Evolutionary conservation across 2,113 vertebrate genomes (phyloP).

Genomic region (Megaleporinus macrocephalus): DNA sequence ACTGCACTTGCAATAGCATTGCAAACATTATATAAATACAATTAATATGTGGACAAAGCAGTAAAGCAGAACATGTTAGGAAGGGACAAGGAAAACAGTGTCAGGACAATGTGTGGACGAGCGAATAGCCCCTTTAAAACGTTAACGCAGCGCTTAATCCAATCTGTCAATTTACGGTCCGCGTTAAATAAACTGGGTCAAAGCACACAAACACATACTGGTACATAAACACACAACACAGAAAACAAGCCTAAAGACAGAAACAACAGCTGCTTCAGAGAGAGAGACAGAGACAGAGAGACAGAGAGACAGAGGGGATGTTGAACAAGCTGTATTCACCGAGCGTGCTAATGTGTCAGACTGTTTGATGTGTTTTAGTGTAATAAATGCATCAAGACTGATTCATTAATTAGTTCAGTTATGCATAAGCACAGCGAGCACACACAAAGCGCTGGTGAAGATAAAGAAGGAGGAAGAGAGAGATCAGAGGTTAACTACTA

Average conservation of each 20-base stretch:
- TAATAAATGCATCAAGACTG: no score
- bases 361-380: neutral
- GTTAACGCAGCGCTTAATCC: constrained; percentile 12
- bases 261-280: neutral
- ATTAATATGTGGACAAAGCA: no score
- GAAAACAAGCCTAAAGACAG: neutral
- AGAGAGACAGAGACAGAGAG: constrained; percentile 5
- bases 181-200: constrained; percentile 40
- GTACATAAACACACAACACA: constrained; percentile 1
- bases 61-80: no score
- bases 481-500: no score
- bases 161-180: constrained; percentile 29
- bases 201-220: constrained; percentile 30
- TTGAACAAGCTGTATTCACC: no score
- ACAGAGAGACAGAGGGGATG: neutral
- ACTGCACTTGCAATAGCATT: no score
- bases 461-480: no score
- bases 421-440: neutral
- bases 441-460: neutral
- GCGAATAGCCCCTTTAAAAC: neutral
- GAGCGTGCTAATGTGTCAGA: neutral
- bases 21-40: no score
- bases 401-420: neutral
- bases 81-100: neutral
- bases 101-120: no score